Evolutionary conservation across 2,113 vertebrate genomes (phyloP).

Genomic region (Hippocampus mohnikei): DNA sequence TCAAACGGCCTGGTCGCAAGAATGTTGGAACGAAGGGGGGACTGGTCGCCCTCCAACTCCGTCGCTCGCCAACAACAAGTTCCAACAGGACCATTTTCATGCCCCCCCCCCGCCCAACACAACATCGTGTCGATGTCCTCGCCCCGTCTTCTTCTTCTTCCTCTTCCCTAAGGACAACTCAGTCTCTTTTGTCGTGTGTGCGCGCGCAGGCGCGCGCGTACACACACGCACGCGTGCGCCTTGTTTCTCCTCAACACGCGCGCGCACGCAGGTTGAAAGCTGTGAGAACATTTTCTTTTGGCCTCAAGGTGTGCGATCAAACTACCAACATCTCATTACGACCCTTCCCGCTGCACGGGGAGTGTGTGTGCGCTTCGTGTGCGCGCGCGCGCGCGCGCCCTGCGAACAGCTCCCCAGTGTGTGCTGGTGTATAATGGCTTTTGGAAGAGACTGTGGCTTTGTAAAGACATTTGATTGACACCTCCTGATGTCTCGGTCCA

Average conservation of each 20-base stretch:
- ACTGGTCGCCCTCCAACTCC: too few relatives aligned
- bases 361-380: constrained; percentile 26
- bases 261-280: constrained; percentile 21
- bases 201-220: rapidly evolving
- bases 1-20: too few relatives aligned
- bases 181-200: neutral
- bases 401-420: constrained; percentile 33
- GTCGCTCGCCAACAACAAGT: too few relatives aligned
- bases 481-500: constrained; percentile 64
- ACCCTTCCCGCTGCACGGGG: constrained; percentile 41
- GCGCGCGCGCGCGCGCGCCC: constrained; percentile 6
- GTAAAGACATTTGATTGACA: constrained; percentile 67
- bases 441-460: constrained; percentile 62
- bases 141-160: neutral
- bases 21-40: too few relatives aligned
- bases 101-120: too few relatives aligned
- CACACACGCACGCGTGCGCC: too few relatives aligned
- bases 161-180: neutral
- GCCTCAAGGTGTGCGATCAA: constrained; percentile 61
- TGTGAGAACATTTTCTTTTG: constrained; percentile 59
- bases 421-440: constrained; percentile 62
- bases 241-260: constrained; percentile 2
- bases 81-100: neutral
- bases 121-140: constrained; percentile 2
- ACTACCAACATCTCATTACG: constrained; percentile 64